These are phyloP conservation scores for Crocodylus rhombifer DNA, from an alignment of 2,797 vertebrate species.

Conservation along the genomic window DNA sequence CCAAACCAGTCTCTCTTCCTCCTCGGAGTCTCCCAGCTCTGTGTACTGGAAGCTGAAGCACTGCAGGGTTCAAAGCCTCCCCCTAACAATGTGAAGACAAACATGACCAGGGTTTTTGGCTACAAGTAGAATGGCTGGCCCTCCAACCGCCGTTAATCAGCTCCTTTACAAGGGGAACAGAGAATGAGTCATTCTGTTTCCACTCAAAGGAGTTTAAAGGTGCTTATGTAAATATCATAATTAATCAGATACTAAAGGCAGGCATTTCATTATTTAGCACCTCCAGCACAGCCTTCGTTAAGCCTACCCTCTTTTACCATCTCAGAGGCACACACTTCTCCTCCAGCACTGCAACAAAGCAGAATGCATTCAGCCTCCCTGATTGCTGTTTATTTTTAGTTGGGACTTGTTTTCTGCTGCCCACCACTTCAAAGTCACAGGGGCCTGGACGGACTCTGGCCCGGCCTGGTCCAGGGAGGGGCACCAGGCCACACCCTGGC, in stretches of 20 bases:
- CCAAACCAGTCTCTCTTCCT: constrained; percentile 23
- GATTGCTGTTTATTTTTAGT: constrained; percentile 75
- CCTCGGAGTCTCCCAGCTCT: constrained; percentile 8
- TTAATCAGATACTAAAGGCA: constrained; percentile 75
- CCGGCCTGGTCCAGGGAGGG: neutral
- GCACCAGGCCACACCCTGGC: neutral
- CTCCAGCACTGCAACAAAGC: constrained; percentile 63
- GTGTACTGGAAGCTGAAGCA: constrained; percentile 51
- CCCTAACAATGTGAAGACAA: constrained; percentile 37
- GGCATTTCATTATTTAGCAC: constrained; percentile 75
- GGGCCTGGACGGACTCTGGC: neutral
- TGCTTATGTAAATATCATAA: constrained; percentile 80
- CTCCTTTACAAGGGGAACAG: constrained; percentile 74
- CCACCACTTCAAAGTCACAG: constrained; percentile 68
- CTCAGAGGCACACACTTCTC: constrained; percentile 62
- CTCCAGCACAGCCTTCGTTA: constrained; percentile 73
- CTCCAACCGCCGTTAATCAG: constrained; percentile 74
- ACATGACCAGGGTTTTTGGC: constrained; percentile 22
- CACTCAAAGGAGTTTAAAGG: constrained; percentile 79
- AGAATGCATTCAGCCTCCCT: constrained; percentile 71
- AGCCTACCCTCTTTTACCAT: constrained; percentile 68
- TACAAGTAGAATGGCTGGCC: constrained; percentile 51
- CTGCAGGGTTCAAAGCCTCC: neutral
- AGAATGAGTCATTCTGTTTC: constrained; percentile 79
- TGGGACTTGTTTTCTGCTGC: constrained; percentile 60